Base-by-base conservation (phyloP, 2,888 invertebrate species). In the Melanargia galathea region DNA sequence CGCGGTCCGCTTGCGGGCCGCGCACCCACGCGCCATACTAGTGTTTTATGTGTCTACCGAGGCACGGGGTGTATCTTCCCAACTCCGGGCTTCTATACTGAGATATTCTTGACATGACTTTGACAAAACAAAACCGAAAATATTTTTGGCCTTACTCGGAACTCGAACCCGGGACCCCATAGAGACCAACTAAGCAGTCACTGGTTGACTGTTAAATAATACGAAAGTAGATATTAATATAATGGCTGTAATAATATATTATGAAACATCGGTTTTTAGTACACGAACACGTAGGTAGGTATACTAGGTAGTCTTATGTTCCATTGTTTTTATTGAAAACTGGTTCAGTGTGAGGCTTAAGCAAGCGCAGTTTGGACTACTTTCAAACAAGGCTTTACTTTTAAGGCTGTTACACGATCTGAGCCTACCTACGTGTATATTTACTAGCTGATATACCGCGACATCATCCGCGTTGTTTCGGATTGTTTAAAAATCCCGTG, bases 251-350 rank as follows among this genome's bases (percentile, higher is more conserved):
- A 48, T 33, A 33, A 18, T 18, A n/a, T 35, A 48, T 43, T 56
- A 43, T 24, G 55, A 51, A 10, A 51, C 30, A 7, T 10, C 7
- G 20, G 52, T 35, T 52, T 52, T 52, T 33, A 52, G 52, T 20
- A 13, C 52, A 20, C 52, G 52, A 20, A 52, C 52, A 52, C 52
- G 52, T 13, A 52, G 52, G n/a, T n/a, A n/a, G n/a, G n/a, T n/a
- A n/a, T n/a, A n/a, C n/a, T n/a, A n/a, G n/a, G n/a, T n/a, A n/a
- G n/a, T n/a, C n/a, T 35, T 52, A 52, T 52, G 52, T 35, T 33
- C 52, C 52, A 52, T 52, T 52, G 52, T 52, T 52, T 52, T 52
- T 52, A 35, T 52, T 20, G 20, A 26, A 24, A 35, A 52, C 52
- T 35, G 52, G 52, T 52, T 52, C 35, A 20, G 52, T 52, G 20